Base-by-base conservation (phyloP, 2,888 invertebrate species). In the Papilio elwesi region DNA sequence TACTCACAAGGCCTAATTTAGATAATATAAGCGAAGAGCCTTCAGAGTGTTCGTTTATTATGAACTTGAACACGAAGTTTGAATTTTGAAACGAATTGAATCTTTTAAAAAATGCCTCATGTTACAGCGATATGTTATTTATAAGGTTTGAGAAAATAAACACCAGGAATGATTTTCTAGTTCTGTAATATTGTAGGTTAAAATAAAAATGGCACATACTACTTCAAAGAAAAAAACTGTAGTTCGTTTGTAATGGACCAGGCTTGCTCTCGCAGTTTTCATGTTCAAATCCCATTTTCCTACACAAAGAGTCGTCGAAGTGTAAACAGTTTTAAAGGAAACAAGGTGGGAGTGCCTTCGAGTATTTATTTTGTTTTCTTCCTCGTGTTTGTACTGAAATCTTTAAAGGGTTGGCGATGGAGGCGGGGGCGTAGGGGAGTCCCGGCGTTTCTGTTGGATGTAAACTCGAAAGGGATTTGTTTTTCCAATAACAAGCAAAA, bases 251-350 rank as follows among this genome's bases (percentile, higher is more conserved):
- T 48, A 72, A 68, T 43, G 68, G 47, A 65, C 55, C 49, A 6
- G 36, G 57, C 66, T 57, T 52, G 48, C 26, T 57, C 52, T 49
- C 48, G 51, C 51, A 64, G 68, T 69, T 64, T 59, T 43, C 49
- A 49, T 65, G 69, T 52, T n/a, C 15, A 69, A 73, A 73, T 69
- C 65, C 72, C 69, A 73, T 69, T 73, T 73, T 26, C 69, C 73
- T 43, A 69, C 73, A 73, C 73, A 73, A 73, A 69, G 73, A 73
- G 70, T 65, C 36, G 69, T 66, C 69, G 62, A 75, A 75, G 75
- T 75, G 76, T 75, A 76, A 77, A 76, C 76, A 77, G 75, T 76
- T 76, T 74, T 75, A 74, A 75, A 75, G 73, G 73, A 73, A 74
- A 73, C 68, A 73, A 74, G 74, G 74, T 75, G 75, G 74, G 74